Percentiles rank a stretch among this genome's conserved stretches.
Evolutionary conservation across 2,113 vertebrate species (phyloP).

Genomic region (Sinocyclocheilus anshuiensis): DNA sequence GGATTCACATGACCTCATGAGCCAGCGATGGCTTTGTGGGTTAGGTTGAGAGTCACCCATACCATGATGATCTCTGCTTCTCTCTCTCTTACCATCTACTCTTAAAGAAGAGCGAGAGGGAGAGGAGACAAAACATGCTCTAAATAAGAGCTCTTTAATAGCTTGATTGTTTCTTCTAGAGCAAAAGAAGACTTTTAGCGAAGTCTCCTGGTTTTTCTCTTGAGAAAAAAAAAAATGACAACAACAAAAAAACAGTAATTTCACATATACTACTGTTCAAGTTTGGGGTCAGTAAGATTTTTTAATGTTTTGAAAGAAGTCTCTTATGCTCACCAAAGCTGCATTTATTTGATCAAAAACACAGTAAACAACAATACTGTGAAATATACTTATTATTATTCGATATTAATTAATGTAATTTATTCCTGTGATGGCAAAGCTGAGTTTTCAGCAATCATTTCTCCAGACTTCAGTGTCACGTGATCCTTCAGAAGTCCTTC

Average conservation of each 20-base stretch:
- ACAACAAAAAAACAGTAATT: not conserved
- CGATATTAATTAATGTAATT: not conserved
- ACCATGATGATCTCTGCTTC: constrained; percentile 34
- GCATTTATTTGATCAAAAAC: not conserved
- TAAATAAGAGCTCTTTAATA: not conserved
- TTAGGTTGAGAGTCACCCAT: constrained; percentile 39
- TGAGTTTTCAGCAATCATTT: not conserved
- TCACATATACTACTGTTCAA: not conserved
- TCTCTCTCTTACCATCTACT: constrained; percentile 21
- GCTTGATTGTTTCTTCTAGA: not conserved
- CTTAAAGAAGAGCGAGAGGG: not conserved
- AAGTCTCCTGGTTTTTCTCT: not conserved
- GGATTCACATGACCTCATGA: constrained; percentile 66
- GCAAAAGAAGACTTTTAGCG: not conserved
- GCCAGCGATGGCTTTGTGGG: constrained; percentile 52
- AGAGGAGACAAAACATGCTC: not conserved
- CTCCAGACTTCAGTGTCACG: not conserved
- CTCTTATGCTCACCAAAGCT: not conserved
- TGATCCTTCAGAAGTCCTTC: not conserved
- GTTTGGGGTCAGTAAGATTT: not conserved
- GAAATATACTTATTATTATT: not conserved
- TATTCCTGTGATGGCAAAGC: too few relatives aligned
- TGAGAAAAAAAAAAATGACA: not conserved
- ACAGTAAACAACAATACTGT: not conserved
- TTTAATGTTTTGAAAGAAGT: not conserved